A percentile compares a stretch with the other conserved stretches of the same genome.
Evolutionary conservation across 2,797 vertebrate genomes (phyloP).

Genomic region (Tenualosa ilisha): DNA sequence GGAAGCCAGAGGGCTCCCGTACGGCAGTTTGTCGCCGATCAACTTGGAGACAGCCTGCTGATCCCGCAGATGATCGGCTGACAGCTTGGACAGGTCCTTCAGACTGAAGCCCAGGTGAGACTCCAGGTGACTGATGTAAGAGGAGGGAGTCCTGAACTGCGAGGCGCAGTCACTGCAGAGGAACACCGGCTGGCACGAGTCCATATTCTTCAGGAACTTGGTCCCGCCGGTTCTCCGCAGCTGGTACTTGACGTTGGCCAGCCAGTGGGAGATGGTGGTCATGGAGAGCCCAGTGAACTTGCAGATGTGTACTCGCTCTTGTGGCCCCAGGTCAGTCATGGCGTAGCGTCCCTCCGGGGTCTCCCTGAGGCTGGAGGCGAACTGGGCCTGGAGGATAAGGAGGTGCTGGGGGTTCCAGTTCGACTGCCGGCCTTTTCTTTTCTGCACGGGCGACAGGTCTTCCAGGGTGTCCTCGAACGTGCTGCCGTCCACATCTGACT

Average conservation of each 20-base stretch:
- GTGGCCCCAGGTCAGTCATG: slow-evolving; percentile 92
- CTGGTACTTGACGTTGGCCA: slow-evolving; percentile 99
- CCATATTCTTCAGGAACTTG: slow-evolving; percentile 98
- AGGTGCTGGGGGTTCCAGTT: slow-evolving; percentile 99
- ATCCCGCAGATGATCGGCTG: slow-evolving; percentile 90
- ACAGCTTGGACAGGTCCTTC: slow-evolving; percentile 96
- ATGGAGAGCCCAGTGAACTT: slow-evolving; percentile 99
- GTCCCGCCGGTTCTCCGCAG: slow-evolving; percentile 97
- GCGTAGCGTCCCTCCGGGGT: slow-evolving; percentile 93
- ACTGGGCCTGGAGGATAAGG: slow-evolving; percentile 97
- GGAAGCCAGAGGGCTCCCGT: slow-evolving; percentile 76
- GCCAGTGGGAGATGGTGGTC: slow-evolving; percentile 99
- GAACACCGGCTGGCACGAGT: slow-evolving; percentile 97
- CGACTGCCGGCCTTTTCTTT: slow-evolving; percentile 95
- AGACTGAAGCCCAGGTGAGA: slow-evolving; percentile 96
- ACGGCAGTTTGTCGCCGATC: slow-evolving; percentile 85
- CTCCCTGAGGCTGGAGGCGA: slow-evolving; percentile 91
- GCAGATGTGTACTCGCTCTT: slow-evolving; percentile 97
- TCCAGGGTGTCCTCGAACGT: slow-evolving; percentile 93
- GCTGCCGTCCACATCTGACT: slow-evolving; percentile 90
- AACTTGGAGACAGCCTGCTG: slow-evolving; percentile 89
- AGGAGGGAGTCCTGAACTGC: slow-evolving; percentile 97
- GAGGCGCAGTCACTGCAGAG: slow-evolving; percentile 98
- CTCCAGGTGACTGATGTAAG: slow-evolving; percentile 96
- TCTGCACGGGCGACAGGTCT: slow-evolving; percentile 92